Percentiles rank a stretch among this genome's conserved stretches.
These are phyloP conservation scores for Leptinotarsa tumamoca DNA, from an alignment of 2,888 invertebrate genomes.

Conservation along the genomic window DNA sequence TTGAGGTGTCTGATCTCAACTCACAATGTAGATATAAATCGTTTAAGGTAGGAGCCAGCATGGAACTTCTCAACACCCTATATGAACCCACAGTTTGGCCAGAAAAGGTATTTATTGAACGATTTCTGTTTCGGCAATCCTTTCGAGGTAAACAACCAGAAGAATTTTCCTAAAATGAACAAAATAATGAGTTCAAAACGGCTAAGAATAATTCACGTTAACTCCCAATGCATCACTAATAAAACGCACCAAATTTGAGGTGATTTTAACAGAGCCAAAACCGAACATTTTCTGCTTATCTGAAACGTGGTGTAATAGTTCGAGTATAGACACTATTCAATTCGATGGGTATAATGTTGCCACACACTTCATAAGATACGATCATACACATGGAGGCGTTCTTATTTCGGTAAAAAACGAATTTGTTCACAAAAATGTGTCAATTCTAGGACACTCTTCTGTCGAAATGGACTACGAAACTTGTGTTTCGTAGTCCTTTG, in stretches of 20 bases:
- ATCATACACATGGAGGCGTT: constrained; percentile 16
- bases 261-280: background rate
- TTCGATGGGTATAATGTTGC: background rate
- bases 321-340: background rate
- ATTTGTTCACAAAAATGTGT: background rate
- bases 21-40: constrained; percentile 11
- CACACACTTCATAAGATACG: background rate
- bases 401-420: background rate
- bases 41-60: background rate
- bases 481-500: constrained; percentile 16
- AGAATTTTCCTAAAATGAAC: background rate
- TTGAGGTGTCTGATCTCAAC: constrained; percentile 4
- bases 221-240: constrained; percentile 9
- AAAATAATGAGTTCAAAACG: background rate
- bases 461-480: background rate
- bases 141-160: background rate
- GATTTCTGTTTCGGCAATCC: background rate
- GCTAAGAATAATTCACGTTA: constrained; percentile 1
- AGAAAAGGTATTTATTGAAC: constrained; percentile 7
- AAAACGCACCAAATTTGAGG: constrained; percentile 8
- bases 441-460: background rate
- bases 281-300: background rate
- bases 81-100: constrained; percentile 3
- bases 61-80: background rate
- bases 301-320: background rate